Evolutionary conservation across 2,113 vertebrate genomes (phyloP).

Genomic region (Lophochroa leadbeateri): DNA sequence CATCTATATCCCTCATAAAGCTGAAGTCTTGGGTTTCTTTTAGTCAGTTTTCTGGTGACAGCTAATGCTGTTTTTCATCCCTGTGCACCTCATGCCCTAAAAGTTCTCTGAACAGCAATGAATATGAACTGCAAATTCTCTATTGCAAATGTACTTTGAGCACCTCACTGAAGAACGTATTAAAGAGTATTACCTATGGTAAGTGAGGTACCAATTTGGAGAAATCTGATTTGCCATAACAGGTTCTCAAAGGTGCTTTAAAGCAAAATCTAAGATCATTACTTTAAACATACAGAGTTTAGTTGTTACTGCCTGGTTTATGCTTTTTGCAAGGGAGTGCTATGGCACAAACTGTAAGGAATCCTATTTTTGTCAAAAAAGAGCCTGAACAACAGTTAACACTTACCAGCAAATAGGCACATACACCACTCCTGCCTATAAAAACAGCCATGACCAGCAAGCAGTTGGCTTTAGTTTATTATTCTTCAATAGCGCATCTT

Average conservation of each 20-base stretch:
- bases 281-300: neutral
- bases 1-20: neutral
- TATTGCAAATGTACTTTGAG: neutral
- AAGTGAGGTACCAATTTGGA: neutral
- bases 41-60: rapidly evolving
- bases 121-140: neutral
- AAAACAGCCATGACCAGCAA: neutral
- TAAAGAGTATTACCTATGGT: neutral
- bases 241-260: neutral
- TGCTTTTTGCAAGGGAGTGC: neutral
- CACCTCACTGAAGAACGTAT: neutral
- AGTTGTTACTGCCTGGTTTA: neutral
- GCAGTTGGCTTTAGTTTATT: neutral
- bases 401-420: neutral
- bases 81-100: neutral
- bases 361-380: neutral
- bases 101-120: neutral
- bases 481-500: neutral
- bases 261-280: neutral
- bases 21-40: neutral
- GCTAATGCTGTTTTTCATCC: neutral
- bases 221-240: neutral
- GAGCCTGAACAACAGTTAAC: neutral
- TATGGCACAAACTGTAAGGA: neutral
- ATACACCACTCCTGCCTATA: neutral